Base-by-base conservation (phyloP, 2,113 vertebrate species). In the Tursiops truncatus region DNA sequence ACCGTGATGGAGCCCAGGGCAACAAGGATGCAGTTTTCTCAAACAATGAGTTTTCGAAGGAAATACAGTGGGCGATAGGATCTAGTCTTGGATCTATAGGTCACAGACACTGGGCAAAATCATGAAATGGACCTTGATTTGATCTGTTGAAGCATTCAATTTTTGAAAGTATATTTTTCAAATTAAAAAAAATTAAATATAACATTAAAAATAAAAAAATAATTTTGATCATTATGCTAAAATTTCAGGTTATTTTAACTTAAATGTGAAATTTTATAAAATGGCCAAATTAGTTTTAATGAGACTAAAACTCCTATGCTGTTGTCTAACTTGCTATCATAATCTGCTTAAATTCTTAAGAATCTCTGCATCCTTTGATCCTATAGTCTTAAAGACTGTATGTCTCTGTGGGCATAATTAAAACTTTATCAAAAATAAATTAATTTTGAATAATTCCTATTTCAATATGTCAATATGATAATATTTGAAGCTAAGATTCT, bases 381-480 rank as follows among this genome's bases (percentile, higher is more conserved):
- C 31, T 58, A 50, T 67, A 56, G 44, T 95, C 38, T 71, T 95
- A 73, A 95, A 68, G 20, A 8, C 28, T 84, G 11, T 89, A 56
- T 68, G n/a, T 38, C 33, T 96, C 93, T 20, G 33, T 94, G 50
- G 71, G 58, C 23, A 44, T 92, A 89, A 81, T 86, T 85, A 67
- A 94, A 90, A 76, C 86, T 62, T 93, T 83, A 94, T 85, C 20
- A n/a, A 53, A 94, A 90, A 89, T 83, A 90, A 81, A 92, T 85
- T 76, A 90, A 89, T 71, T 92, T 94, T 96, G 33, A 86, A 41
- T 79, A 74, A 28, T 83, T 74, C n/a, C 28, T 80, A 38, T 95
- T 91, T 70, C 20, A 70, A 28, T 95, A 77, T 83, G 77, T 95
- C n/a, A 63, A 21, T 53, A 95, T 80, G 47, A 65, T 1, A 91